Percentiles rank a stretch among this genome's conserved stretches.
These are phyloP conservation scores for Drosophila insularis DNA, from an alignment of 1,140 invertebrate species.

Conservation along the genomic window DNA sequence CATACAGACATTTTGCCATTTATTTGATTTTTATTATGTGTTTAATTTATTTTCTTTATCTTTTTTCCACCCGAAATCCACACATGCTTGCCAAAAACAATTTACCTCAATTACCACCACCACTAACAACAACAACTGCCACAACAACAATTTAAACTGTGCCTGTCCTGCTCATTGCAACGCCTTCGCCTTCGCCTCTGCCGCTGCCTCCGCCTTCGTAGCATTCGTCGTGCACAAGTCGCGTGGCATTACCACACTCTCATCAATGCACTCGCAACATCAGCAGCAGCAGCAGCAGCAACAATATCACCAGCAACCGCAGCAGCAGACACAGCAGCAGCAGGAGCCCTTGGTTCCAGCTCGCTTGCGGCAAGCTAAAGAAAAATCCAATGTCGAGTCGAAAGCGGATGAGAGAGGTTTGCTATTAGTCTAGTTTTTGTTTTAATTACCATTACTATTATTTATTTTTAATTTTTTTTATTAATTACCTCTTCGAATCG, in stretches of 20 bases:
- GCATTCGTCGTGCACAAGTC: constrained; percentile 92
- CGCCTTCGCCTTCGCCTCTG: constrained; percentile 25
- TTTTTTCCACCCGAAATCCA: constrained; percentile 46
- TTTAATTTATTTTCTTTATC: constrained; percentile 49
- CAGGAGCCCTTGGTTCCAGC: constrained; percentile 84
- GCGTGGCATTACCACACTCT: constrained; percentile 90
- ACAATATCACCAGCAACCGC: constrained; percentile 71
- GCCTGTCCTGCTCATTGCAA: constrained; percentile 18
- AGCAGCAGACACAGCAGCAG: constrained; percentile 71
- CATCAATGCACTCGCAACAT: constrained; percentile 84
- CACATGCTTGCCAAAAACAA: constrained; percentile 50
- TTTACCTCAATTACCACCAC: constrained; percentile 23
- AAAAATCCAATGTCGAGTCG: constrained; percentile 85
- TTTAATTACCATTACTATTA: constrained; percentile 32
- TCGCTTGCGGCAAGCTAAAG: constrained; percentile 85
- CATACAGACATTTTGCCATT: constrained; percentile 13
- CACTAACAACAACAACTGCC: constrained; percentile 35
- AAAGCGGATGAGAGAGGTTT: constrained; percentile 86
- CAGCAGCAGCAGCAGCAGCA: constrained; percentile 66
- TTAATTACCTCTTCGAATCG: background rate
- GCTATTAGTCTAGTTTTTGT: constrained; percentile 35
- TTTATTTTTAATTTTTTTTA: background rate
- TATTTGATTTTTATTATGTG: constrained; percentile 40
- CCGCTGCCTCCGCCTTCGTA: constrained; percentile 27
- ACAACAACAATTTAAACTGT: constrained; percentile 40